Evolutionary conservation across 2,888 invertebrate genomes (phyloP).

Genomic region (Alcis repandata): DNA sequence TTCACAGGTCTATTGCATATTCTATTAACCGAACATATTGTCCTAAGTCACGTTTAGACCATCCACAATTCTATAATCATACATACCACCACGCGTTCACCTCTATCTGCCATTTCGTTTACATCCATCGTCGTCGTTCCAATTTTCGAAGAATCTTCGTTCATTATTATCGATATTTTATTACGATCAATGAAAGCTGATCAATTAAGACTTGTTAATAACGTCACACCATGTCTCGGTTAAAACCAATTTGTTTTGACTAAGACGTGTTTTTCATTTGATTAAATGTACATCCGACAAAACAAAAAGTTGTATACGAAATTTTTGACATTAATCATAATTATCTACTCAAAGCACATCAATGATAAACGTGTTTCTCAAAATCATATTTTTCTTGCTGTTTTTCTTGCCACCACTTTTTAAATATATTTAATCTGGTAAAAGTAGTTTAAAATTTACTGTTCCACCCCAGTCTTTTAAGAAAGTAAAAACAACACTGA

Average conservation of each 20-base stretch:
- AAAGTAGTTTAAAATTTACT: too few relatives aligned
- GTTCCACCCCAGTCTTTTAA: constrained; percentile 16
- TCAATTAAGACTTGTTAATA: not conserved
- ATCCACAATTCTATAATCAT: not conserved
- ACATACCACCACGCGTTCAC: constrained; percentile 54
- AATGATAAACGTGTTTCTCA: too few relatives aligned
- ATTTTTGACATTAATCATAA: too few relatives aligned
- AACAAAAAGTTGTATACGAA: not conserved
- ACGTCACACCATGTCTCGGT: too few relatives aligned
- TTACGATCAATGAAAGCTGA: not conserved
- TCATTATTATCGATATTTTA: not conserved
- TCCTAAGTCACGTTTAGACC: too few relatives aligned
- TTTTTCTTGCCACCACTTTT: too few relatives aligned
- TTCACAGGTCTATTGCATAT: too few relatives aligned
- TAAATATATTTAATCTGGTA: too few relatives aligned
- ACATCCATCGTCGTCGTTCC: constrained; percentile 34
- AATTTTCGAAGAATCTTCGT: constrained; percentile 6
- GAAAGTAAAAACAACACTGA: constrained; percentile 50
- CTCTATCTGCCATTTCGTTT: constrained; percentile 54
- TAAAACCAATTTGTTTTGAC: too few relatives aligned
- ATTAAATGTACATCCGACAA: not conserved
- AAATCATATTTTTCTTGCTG: too few relatives aligned
- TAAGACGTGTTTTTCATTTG: not conserved
- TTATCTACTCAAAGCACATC: too few relatives aligned
- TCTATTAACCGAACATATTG: too few relatives aligned